Percentiles rank a stretch among this genome's conserved stretches.
These are phyloP conservation scores for Vulpes ferrilata DNA, from an alignment of 2,113 vertebrate genomes.

Conservation along the genomic window DNA sequence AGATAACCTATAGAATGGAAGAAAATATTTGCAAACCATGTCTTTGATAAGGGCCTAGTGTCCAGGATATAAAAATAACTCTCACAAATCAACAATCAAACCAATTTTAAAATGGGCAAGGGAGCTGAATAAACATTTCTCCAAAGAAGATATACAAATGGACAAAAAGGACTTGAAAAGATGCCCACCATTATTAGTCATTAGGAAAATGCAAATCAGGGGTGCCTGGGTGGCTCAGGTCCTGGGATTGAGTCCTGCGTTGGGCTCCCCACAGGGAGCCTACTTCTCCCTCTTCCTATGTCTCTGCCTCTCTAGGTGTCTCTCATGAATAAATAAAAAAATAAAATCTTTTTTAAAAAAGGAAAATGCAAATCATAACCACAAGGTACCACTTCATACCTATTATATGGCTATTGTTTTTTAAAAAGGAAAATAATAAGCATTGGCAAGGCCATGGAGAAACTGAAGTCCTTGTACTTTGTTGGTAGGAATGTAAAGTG, in stretches of 20 bases:
- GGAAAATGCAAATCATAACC: not conserved
- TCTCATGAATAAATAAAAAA: too few species aligned
- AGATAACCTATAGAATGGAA: not conserved
- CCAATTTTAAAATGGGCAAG: not conserved
- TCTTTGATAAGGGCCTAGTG: not conserved
- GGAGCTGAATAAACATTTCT: not conserved
- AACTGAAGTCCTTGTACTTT: not conserved
- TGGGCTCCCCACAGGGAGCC: too few species aligned
- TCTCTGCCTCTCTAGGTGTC: too few species aligned
- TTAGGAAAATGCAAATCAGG: not conserved
- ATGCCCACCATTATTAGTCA: not conserved
- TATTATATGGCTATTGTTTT: not conserved
- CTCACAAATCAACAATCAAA: not conserved
- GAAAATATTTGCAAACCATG: not conserved
- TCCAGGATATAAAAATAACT: not conserved
- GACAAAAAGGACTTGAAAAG: not conserved
- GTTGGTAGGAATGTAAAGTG: not conserved
- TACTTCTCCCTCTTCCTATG: too few species aligned
- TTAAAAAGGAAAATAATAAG: not conserved
- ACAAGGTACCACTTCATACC: not conserved
- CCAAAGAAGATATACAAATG: not conserved
- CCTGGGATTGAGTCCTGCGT: too few species aligned
- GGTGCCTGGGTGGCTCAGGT: too few species aligned
- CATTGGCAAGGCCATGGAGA: not conserved
- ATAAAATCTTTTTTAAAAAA: too few species aligned